Evolutionary conservation across 2,797 vertebrate genomes (phyloP).

Genomic region (Clarias pachynema): DNA sequence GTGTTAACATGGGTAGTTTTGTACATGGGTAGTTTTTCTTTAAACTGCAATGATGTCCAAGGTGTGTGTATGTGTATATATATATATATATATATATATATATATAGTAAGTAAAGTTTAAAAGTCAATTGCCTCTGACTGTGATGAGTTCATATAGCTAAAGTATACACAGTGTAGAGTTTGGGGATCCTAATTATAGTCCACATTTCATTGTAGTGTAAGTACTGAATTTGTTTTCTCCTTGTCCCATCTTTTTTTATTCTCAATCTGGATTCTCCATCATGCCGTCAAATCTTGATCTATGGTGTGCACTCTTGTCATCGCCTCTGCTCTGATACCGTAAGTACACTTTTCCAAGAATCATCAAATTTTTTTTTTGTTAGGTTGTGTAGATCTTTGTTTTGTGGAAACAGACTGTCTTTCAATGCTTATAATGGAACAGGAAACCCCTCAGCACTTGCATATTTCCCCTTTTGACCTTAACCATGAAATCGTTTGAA

Average conservation of each 20-base stretch:
- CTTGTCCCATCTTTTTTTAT: background rate
- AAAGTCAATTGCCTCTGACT: background rate
- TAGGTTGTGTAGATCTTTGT: constrained; percentile 2
- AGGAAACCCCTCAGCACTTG: constrained; percentile 27
- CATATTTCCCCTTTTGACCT: background rate
- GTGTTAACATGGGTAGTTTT: background rate
- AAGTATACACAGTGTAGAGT: background rate
- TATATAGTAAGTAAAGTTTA: too few relatives aligned
- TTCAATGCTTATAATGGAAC: constrained; percentile 26
- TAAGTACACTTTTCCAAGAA: constrained; percentile 41
- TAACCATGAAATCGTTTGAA: background rate
- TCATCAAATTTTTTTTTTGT: background rate
- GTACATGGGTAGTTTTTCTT: too few relatives aligned
- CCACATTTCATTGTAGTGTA: background rate
- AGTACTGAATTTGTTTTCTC: background rate
- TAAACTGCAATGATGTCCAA: background rate
- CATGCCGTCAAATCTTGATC: background rate
- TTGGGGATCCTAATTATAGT: background rate
- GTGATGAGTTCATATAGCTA: background rate
- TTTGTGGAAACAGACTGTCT: constrained; percentile 8
- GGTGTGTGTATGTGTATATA: too few relatives aligned
- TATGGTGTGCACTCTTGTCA: background rate
- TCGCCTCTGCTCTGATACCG: constrained; percentile 11
- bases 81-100: background rate
- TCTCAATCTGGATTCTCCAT: background rate